Base-by-base conservation (phyloP, 2,888 invertebrate species). In the Andrena hattorfiana region DNA sequence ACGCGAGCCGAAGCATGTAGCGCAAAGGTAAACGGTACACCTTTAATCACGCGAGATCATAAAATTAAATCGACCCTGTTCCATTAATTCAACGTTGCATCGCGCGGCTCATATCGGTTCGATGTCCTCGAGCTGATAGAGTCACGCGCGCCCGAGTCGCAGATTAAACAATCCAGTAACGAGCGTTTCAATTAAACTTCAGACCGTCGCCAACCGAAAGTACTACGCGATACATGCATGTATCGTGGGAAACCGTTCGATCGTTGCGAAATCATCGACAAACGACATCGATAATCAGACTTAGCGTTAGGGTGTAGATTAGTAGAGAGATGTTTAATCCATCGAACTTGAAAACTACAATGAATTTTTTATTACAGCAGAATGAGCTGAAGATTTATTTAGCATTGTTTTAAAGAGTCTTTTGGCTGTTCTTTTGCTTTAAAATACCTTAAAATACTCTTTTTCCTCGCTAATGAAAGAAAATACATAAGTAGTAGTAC, bases 151-250 rank as follows among this genome's bases (percentile, higher is more conserved):
- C 10, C 16, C 54, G 28, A 35, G 56, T 68, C 72, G 10, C 72
- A 35, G 56, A 72, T 67, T 63, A 68, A 77, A 79, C 72, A 56
- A 23, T 8, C 35, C 35, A 13, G 20, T 30, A 20, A 35, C 60
- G 30, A 51, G 23, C 62, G 42, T 63, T 78, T 78, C 80, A 49
- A 72, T 81, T 78, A 81, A 81, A 8, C 80, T 23, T 7, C 0
- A 10, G 48, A 48, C 42, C 69, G n/a, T 10, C 0, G 66, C 1
- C 23, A 8, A 20, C 5, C 10, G 10, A 64, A 70, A 70, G 26
- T 66, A 23, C 35, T 13, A 35, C 42, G 59, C 10, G 2, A 23
- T 64, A 23, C 35, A 1, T 20, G 42, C 42, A 42, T 42, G 16
- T 42, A 42, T 42, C 42, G 42, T 7, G n/a, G 10, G 30, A 4